Conservation (phyloP, 2,113 vertebrate genomes). For the Podarcis muralis region DNA sequence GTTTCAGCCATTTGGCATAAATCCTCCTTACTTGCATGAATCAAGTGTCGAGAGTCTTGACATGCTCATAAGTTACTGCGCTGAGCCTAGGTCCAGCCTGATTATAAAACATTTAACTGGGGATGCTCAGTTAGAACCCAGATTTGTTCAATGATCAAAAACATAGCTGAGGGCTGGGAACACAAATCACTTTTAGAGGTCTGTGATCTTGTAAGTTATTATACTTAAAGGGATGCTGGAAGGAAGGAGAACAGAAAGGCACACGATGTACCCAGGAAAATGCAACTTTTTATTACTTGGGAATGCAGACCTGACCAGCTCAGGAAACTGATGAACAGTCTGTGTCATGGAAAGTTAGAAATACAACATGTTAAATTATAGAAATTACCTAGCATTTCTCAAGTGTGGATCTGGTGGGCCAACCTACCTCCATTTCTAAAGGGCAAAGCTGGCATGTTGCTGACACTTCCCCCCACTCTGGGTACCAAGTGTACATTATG, state of each 20-base stretch:
- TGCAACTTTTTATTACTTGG: slow-evolving; percentile 20
- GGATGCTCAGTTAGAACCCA: slow-evolving; percentile 26
- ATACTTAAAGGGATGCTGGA: slow-evolving; percentile 18
- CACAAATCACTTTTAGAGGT: slow-evolving; percentile 32
- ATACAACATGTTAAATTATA: neutral
- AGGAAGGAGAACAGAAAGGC: neutral
- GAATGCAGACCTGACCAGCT: neutral
- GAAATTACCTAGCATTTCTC: neutral
- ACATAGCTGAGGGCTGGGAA: neutral
- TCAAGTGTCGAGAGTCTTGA: slow-evolving; percentile 2
- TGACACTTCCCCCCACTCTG: no score
- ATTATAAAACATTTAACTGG: slow-evolving; percentile 41
- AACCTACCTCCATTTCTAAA: neutral
- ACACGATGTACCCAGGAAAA: neutral
- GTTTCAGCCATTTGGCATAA: slow-evolving; percentile 33
- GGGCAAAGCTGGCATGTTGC: neutral
- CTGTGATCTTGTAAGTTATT: slow-evolving; percentile 17
- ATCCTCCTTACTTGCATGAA: slow-evolving; percentile 22
- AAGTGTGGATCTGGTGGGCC: neutral
- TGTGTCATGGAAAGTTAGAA: neutral
- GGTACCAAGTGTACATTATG: neutral
- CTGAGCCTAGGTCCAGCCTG: slow-evolving; percentile 19
- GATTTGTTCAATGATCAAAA: slow-evolving; percentile 41
- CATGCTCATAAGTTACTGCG: slow-evolving; percentile 21
- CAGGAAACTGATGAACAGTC: neutral